phyloP scores from a whole-genome alignment of 2,888 invertebrate genomes.

The Drosophila meridiana region DNA sequence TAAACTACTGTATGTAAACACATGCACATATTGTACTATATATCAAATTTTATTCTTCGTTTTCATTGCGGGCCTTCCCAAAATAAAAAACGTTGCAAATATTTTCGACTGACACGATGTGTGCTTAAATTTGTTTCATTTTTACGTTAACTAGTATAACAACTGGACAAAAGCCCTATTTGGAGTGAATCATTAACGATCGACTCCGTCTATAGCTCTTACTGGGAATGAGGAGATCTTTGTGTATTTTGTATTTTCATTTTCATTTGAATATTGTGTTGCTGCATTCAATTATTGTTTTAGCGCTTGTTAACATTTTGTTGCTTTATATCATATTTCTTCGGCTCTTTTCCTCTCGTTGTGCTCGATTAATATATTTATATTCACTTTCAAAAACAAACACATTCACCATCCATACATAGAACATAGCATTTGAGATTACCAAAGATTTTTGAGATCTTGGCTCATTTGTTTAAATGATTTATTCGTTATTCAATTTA shows the following conservation, averaged over 20 bases:
- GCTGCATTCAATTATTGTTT: constrained; percentile 32
- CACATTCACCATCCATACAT: constrained; percentile 17
- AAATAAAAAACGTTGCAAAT: constrained; percentile 5
- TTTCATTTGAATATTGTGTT: constrained; percentile 13
- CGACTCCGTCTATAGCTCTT: constrained; percentile 11
- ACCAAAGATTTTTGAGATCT: constrained; percentile 8
- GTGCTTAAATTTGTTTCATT: background rate
- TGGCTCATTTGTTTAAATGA: background rate
- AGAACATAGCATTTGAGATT: background rate
- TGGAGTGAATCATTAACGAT: constrained; percentile 11
- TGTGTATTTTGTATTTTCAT: background rate
- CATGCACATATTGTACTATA: constrained; percentile 17
- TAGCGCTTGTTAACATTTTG: constrained; percentile 44
- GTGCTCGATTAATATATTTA: constrained; percentile 48
- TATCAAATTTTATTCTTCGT: constrained; percentile 21
- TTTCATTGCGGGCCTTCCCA: constrained; percentile 24
- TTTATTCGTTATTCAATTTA: background rate
- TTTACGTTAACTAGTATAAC: constrained; percentile 6
- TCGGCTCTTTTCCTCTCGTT: constrained; percentile 39
- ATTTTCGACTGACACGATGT: background rate
- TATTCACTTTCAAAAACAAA: constrained; percentile 19
- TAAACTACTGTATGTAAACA: constrained; percentile 1
- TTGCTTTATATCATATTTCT: constrained; percentile 33
- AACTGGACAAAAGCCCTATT: constrained; percentile 13
- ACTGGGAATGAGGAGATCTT: constrained; percentile 26